Percentiles rank a stretch among this genome's conserved stretches.
Conservation (phyloP, 2,113 vertebrate species). For the Petroica traversi region DNA sequence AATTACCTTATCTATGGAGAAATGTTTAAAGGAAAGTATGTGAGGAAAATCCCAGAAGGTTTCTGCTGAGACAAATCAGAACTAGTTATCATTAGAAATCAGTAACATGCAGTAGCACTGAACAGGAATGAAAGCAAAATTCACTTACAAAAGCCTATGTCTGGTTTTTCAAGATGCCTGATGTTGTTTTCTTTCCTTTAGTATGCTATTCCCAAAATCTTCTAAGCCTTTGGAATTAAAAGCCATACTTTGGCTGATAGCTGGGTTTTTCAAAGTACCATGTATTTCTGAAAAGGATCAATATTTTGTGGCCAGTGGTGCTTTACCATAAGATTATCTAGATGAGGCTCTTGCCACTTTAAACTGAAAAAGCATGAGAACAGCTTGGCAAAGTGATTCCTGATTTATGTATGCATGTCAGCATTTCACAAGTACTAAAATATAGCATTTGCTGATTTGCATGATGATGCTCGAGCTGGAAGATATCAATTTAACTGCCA, state of each 20-base stretch:
- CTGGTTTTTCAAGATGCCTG: not conserved
- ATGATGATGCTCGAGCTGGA: not conserved
- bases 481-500: not conserved
- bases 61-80: not conserved
- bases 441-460: not conserved
- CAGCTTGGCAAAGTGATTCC: constrained; percentile 5
- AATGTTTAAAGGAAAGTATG: not conserved
- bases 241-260: not conserved
- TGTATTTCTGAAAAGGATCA: not conserved
- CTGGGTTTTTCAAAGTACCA: not conserved
- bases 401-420: constrained; percentile 34
- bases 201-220: not conserved
- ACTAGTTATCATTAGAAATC: not conserved
- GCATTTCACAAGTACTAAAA: constrained; percentile 45
- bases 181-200: not conserved
- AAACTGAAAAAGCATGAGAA: not conserved
- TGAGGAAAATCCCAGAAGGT: not conserved
- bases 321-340: not conserved
- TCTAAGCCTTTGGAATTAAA: not conserved
- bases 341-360: not conserved
- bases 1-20: not conserved
- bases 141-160: rapidly evolving
- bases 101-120: not conserved
- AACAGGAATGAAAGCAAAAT: not conserved
- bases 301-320: not conserved